Percentiles rank a stretch among this genome's conserved stretches.
Conservation (phyloP, 2,888 invertebrate species). For the Acrocyrtus sp. region DNA sequence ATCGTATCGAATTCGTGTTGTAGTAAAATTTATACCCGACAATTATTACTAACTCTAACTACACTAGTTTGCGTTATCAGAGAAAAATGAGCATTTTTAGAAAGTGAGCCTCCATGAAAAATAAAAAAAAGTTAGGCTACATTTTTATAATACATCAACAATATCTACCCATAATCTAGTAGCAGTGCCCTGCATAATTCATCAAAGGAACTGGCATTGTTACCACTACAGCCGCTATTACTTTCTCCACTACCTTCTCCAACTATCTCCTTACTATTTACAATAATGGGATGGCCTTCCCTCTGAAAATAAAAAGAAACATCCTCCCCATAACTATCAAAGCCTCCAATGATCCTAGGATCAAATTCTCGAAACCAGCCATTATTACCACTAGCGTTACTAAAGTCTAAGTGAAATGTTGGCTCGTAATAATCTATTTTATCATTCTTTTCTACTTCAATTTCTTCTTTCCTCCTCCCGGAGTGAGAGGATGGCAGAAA, state of each 20-base stretch:
- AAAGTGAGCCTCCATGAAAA: no score
- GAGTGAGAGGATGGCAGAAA: conserved; percentile 6
- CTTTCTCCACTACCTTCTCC: background rate
- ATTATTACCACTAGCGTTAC: background rate
- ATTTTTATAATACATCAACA: no score
- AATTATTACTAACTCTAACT: no score
- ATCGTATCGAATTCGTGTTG: no score
- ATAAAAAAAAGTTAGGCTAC: no score
- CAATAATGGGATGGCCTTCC: background rate
- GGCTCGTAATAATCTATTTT: conserved; percentile 47
- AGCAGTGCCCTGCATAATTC: conserved; percentile 46
- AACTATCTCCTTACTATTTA: conserved; percentile 16
- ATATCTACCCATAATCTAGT: conserved; percentile 33
- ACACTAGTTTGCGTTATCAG: no score
- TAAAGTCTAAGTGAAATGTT: conserved; percentile 41
- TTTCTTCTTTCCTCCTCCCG: conserved; percentile 21
- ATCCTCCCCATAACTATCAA: conserved; percentile 45
- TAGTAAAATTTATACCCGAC: no score
- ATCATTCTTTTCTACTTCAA: conserved; percentile 30
- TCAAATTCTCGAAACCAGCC: conserved; percentile 20
- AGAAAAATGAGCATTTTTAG: no score
- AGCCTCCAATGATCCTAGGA: conserved; percentile 41
- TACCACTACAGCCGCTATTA: no score
- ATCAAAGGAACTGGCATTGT: conserved; percentile 36
- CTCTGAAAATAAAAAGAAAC: conserved; percentile 29